Percentiles rank a stretch among this genome's conserved stretches.
These are phyloP conservation scores for Ictidomys tridecemlineatus DNA, from an alignment of 2,113 vertebrate species.

Conservation along the genomic window DNA sequence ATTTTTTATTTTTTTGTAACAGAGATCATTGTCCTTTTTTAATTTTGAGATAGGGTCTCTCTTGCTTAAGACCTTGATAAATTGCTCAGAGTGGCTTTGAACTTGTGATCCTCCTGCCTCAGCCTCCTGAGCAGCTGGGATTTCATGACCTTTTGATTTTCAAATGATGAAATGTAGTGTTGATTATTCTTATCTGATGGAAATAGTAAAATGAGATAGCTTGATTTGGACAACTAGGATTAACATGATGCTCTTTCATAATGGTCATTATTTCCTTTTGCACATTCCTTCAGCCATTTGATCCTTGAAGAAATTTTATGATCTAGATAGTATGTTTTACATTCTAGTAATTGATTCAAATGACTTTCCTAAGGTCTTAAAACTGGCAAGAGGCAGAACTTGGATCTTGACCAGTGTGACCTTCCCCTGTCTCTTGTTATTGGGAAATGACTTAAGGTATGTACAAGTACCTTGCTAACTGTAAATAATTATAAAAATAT, in stretches of 20 bases:
- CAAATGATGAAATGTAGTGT: not conserved
- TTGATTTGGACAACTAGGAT: not conserved
- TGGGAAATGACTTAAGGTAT: conserved; percentile 50
- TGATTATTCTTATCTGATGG: not conserved
- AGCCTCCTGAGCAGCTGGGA: no score
- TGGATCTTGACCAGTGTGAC: conserved; percentile 39
- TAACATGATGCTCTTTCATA: not conserved
- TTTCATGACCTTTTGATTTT: not conserved
- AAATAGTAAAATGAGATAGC: not conserved
- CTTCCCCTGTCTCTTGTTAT: not conserved
- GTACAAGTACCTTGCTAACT: conserved; percentile 10
- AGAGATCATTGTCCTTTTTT: no score
- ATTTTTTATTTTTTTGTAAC: no score
- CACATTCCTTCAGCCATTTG: conserved; percentile 12
- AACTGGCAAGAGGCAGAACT: conserved; percentile 51
- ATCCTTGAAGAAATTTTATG: conserved; percentile 37
- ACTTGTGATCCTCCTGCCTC: no score
- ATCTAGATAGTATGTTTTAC: not conserved
- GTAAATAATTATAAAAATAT: not conserved
- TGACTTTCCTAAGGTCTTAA: conserved; percentile 10
- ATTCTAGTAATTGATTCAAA: conserved; percentile 40
- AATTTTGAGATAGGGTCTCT: no score
- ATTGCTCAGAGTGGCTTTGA: no score
- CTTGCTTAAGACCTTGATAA: no score
- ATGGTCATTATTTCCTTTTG: conserved; percentile 29